Evolutionary conservation across 2,888 invertebrate genomes (phyloP), one percentile per base, ranked within the genome.

Genomic region (Encarsia formosa): DNA sequence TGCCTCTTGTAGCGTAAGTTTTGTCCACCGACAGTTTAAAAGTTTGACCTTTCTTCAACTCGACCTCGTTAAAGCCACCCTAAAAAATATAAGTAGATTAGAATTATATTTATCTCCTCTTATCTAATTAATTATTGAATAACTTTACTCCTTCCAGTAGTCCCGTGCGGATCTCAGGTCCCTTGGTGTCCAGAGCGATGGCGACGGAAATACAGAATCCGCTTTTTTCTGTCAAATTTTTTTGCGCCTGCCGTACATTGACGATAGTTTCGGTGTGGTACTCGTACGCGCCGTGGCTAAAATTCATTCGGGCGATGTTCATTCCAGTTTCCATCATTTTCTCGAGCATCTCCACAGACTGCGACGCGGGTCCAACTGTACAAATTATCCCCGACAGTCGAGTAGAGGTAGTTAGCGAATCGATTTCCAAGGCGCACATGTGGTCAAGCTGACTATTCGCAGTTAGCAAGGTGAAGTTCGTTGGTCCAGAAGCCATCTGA

Each of bases 81-180:
- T 89, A 67, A 43, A 52, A 43, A 15, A 15, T 22, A 24, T 18
- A 34, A 26, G 20, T 32, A 9, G n/a, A 19, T 31, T 6, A 5
- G 5, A 50, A 48, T n/a, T n/a, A 8, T 26, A 6, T 8, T 6
- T 26, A 8, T n/a, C n/a, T n/a, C n/a, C n/a, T n/a, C n/a, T n/a
- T n/a, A n/a, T n/a, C 6, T 26, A 11, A 26, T 69, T 23, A n/a
- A 38, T n/a, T n/a, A n/a, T n/a, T n/a, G n/a, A n/a, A n/a, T n/a
- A 24, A 43, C 78, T 88, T 81, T 80, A 95, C 96, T 59, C 93
- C 96, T 74, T 88, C 88, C 58, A 97, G 79, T 26, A 97, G 81
- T 15, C 98, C 98, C 54, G 97, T 98, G 68, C 98, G 85, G 70
- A 98, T 99, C 77, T 98, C 98, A 1, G 98, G 97, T 4, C 98